Evolutionary conservation across 1,140 invertebrate genomes (phyloP).

Genomic region (Batillaria attramentaria): DNA sequence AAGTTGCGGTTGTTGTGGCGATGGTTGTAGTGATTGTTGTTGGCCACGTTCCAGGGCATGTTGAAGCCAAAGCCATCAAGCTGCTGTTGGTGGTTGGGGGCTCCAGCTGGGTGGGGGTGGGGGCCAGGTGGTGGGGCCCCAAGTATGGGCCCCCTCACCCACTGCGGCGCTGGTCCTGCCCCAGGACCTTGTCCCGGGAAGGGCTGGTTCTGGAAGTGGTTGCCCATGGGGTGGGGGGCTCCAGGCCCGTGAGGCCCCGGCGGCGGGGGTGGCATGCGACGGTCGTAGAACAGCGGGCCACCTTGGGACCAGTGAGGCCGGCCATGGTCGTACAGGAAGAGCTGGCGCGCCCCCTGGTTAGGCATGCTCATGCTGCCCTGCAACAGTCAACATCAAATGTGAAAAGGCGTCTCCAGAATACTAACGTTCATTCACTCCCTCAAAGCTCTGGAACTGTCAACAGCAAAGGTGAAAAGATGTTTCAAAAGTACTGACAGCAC

Average conservation of each 20-base stretch:
- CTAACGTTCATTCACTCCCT: too few species aligned
- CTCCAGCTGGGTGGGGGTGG: conserved; percentile 13
- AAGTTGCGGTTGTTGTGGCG: conserved; percentile 27
- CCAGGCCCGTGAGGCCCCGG: conserved; percentile 26
- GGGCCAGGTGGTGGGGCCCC: conserved; percentile 37
- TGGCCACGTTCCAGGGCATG: conserved; percentile 44
- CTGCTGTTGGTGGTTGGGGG: conserved; percentile 39
- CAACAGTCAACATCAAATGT: too few species aligned
- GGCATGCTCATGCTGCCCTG: conserved; percentile 51
- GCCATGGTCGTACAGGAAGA: conserved; percentile 50
- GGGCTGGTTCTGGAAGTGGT: conserved; percentile 35
- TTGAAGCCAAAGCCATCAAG: conserved; percentile 46
- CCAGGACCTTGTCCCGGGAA: conserved; percentile 16
- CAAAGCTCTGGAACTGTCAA: too few species aligned
- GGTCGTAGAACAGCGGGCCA: conserved; percentile 48
- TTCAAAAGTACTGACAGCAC: too few species aligned
- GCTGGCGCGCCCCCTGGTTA: conserved; percentile 45
- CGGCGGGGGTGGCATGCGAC: conserved; percentile 39
- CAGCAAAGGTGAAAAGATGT: too few species aligned
- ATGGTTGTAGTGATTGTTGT: conserved; percentile 32
- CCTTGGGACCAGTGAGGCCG: conserved; percentile 48
- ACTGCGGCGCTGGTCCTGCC: conserved; percentile 41
- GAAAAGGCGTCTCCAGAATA: too few species aligned
- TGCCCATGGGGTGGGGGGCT: conserved; percentile 30
- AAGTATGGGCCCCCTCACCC: conserved; percentile 43